Conservation (phyloP, 1,140 invertebrate species). For the Leptopilina boulardi region DNA sequence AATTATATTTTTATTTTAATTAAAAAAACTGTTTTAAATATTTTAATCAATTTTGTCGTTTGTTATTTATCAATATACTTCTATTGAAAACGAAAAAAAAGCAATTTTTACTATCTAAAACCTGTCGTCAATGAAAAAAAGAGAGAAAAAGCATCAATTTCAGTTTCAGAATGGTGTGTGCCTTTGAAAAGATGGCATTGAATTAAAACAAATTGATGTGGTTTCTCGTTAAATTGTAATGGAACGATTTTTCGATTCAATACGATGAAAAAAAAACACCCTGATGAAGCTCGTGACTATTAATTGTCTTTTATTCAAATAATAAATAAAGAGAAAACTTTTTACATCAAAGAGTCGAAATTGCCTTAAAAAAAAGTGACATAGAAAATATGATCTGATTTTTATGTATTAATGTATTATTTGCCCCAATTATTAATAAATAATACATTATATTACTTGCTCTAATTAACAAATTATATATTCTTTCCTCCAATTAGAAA, state of each 20-base stretch:
- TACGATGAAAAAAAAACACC: not conserved
- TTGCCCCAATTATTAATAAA: too few relatives aligned
- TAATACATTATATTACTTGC: too few relatives aligned
- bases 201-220: slow-evolving; percentile 7
- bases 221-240: not conserved
- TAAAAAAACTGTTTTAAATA: not conserved
- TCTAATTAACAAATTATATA: too few relatives aligned
- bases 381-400: too few relatives aligned
- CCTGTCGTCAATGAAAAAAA: not conserved
- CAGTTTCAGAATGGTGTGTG: not conserved
- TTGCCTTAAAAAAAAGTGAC: too few relatives aligned
- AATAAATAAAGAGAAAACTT: not conserved
- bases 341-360: not conserved
- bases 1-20: too few relatives aligned
- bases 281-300: not conserved
- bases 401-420: too few relatives aligned
- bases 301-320: slow-evolving; percentile 23
- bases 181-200: not conserved
- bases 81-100: not conserved
- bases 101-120: slow-evolving; percentile 5
- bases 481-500: too few relatives aligned
- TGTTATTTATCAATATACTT: not conserved
- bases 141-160: not conserved
- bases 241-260: not conserved
- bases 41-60: not conserved